Evolutionary conservation across 2,113 vertebrate species (phyloP).

Genomic region (Rhea americana): DNA sequence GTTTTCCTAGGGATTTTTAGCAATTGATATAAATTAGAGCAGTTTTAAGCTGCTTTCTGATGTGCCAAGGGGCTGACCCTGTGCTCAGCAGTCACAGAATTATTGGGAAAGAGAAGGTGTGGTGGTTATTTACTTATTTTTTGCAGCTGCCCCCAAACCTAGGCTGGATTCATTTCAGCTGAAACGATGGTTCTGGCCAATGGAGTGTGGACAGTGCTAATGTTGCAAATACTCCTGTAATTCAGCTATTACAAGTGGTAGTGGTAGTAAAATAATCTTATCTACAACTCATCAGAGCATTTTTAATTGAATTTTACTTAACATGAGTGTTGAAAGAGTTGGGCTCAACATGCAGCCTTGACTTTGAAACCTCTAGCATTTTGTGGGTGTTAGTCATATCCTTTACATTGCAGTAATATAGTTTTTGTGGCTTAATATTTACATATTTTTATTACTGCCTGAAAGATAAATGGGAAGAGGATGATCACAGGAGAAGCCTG

Average conservation of each 20-base stretch:
- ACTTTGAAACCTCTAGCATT: conserved; percentile 68
- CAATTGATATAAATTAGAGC: neutral
- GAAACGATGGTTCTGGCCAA: neutral
- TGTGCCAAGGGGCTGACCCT: neutral
- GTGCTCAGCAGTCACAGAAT: neutral
- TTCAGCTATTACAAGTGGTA: conserved; percentile 35
- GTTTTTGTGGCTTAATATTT: conserved; percentile 72
- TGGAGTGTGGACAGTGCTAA: neutral
- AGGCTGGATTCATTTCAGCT: neutral
- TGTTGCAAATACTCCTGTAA: conserved; percentile 27
- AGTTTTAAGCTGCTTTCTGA: neutral
- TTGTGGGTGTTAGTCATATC: conserved; percentile 72
- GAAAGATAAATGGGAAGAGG: conserved; percentile 70
- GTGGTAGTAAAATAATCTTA: conserved; percentile 64
- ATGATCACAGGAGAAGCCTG: conserved; percentile 65
- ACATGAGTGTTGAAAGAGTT: conserved; percentile 56
- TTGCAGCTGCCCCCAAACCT: neutral
- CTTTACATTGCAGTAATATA: conserved; percentile 69
- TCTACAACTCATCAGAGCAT: conserved; percentile 55
- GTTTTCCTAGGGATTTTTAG: neutral
- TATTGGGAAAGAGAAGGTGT: neutral
- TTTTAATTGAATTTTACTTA: conserved; percentile 71
- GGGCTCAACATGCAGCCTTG: conserved; percentile 44
- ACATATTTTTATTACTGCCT: conserved; percentile 72
- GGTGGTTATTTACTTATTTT: neutral